Base-by-base conservation (phyloP, 2,797 vertebrate species). In the Girardinus metallicus region DNA sequence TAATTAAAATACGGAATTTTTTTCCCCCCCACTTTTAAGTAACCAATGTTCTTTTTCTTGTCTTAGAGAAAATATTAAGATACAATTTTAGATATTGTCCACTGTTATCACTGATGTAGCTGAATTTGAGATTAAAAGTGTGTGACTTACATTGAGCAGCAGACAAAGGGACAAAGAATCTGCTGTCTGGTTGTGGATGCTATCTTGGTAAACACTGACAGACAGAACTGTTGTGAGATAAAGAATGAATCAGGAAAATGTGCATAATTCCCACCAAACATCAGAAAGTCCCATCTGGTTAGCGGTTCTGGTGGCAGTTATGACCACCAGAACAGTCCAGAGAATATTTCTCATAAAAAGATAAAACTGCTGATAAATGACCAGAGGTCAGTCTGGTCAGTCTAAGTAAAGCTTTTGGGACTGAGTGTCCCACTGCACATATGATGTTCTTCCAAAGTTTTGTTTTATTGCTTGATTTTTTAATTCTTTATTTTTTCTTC, bases 1-100 rank as follows among this genome's bases (percentile, higher is more conserved):
- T 94, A 95, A 94, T 93, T 93, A 90, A 79, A 80, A 53, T 66
- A 78, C 76, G 60, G 87, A 82, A 78, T 87, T 93, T 92, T 83
- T 78, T 79, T 34, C 3, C 21, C 49, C 47, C 26, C 83, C 1
- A 16, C 26, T 41, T 82, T 86, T 74, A 83, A 88, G 83, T 81
- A 78, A 85, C 85, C 1, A 13, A 85, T 92, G 81, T 80, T 84
- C 83, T 94, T 85, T 81, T 79, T 79, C 86, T 80, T 85, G 88
- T 89, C 86, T 81, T 31, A 1, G 64, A n/a, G 60, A 80, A 92
- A 92, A 93, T 86, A 57, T 85, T 88, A 88, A 82, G 79, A 82
- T 73, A 84, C 92, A 91, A 92, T 94, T 94, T 91, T 43, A 91
- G 94, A 94, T 95, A 83, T 74, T 87, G 93, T 90, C 94, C 93